Conservation (phyloP, 2,113 vertebrate species). For the Phaethornis superciliosus region DNA sequence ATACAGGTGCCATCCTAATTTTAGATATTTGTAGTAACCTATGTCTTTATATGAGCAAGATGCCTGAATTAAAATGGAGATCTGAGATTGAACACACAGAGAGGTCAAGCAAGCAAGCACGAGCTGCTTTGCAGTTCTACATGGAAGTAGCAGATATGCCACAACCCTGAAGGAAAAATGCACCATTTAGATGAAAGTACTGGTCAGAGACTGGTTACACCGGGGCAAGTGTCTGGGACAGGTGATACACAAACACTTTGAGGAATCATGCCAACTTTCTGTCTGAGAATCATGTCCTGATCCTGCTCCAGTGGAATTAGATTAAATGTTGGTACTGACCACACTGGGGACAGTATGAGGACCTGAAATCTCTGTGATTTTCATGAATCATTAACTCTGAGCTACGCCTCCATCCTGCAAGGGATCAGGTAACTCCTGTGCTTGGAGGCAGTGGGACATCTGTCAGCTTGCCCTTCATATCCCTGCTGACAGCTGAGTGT, state of each 20-base stretch:
- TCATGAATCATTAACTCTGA: not conserved
- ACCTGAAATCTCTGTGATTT: not conserved
- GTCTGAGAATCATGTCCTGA: not conserved
- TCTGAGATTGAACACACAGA: not conserved
- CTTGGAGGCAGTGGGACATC: not conserved
- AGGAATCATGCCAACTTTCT: not conserved
- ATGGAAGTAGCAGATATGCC: not conserved
- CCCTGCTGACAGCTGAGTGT: constrained; percentile 13
- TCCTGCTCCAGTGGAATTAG: not conserved
- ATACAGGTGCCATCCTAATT: not conserved
- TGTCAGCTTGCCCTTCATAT: constrained; percentile 33
- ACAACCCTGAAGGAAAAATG: not conserved
- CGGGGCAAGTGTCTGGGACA: not conserved
- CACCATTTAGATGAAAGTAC: not conserved
- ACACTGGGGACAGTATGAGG: not conserved
- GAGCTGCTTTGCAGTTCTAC: not conserved
- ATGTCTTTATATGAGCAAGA: not conserved
- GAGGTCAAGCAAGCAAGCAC: not conserved
- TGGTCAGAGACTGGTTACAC: not conserved
- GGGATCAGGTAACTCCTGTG: not conserved
- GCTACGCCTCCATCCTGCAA: not conserved
- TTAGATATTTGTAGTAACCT: not conserved
- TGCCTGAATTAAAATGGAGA: not conserved
- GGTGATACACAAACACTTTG: not conserved
- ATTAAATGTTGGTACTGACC: not conserved